Percentiles rank a stretch among this genome's conserved stretches.
Evolutionary conservation across 2,797 vertebrate genomes (phyloP).

Genomic region (Percopsis omiscomaycus): DNA sequence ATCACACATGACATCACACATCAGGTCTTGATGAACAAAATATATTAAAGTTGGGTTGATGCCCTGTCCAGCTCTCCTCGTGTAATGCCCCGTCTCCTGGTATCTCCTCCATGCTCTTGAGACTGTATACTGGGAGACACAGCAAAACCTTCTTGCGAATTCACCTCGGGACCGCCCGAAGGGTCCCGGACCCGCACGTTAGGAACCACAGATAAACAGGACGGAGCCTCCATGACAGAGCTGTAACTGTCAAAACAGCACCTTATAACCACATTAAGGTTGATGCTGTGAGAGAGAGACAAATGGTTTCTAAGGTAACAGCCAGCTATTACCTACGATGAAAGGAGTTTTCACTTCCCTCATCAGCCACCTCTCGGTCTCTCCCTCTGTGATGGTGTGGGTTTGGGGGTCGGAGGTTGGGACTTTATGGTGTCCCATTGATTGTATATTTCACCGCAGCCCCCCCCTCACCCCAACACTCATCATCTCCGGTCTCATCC

Average conservation of each 20-base stretch:
- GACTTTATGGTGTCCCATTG: conserved; percentile 54
- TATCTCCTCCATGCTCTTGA: too few relatives aligned
- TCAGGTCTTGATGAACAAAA: too few relatives aligned
- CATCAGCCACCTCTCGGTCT: background rate
- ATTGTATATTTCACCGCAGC: conserved; percentile 40
- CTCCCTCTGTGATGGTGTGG: conserved; percentile 3
- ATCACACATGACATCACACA: too few relatives aligned
- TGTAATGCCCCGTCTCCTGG: too few relatives aligned
- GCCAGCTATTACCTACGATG: conserved; percentile 31
- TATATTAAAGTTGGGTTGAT: too few relatives aligned
- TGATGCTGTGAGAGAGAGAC: conserved; percentile 1
- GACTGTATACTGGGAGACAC: too few relatives aligned
- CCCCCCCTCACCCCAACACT: conserved; percentile 3
- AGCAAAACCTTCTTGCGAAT: too few relatives aligned
- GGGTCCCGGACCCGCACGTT: too few relatives aligned
- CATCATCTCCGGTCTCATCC: conserved; percentile 44
- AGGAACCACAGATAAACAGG: background rate
- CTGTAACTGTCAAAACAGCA: background rate
- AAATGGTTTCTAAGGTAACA: conserved; percentile 8
- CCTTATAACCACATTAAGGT: background rate
- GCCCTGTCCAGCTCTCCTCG: too few relatives aligned
- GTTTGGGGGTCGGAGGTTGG: conserved; percentile 53
- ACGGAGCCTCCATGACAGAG: background rate
- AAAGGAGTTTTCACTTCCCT: conserved; percentile 50
- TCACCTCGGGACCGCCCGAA: too few relatives aligned